Percentiles rank a stretch among this genome's conserved stretches.
Conservation (phyloP, 2,113 vertebrate genomes). For the Sphyrna mokarran region DNA sequence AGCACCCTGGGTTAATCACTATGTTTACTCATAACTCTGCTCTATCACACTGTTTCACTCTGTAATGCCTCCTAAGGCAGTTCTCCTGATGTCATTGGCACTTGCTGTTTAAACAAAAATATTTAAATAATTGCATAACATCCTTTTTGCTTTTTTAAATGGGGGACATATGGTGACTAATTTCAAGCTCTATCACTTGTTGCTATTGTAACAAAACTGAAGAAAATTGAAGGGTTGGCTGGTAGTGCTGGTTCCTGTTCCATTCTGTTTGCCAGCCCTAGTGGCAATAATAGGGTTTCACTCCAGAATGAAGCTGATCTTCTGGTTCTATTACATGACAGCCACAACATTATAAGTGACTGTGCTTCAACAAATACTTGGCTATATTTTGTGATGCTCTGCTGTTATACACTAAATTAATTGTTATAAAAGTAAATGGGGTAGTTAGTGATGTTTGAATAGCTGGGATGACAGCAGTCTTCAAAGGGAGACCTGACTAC, state of each 20-base stretch:
- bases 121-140: background rate
- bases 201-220: background rate
- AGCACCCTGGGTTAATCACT: constrained; percentile 25
- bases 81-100: constrained; percentile 5
- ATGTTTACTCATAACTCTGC: constrained; percentile 23
- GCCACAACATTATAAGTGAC: background rate
- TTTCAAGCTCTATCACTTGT: background rate
- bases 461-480: background rate
- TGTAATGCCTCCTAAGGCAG: background rate
- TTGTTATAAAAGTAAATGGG: background rate
- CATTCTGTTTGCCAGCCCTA: background rate
- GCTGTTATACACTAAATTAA: background rate
- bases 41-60: background rate
- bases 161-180: background rate
- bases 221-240: constrained; percentile 25
- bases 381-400: background rate
- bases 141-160: background rate
- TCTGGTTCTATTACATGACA: background rate
- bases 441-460: background rate
- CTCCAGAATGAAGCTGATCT: background rate
- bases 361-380: background rate
- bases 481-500: background rate
- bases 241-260: background rate
- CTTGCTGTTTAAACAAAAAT: background rate
- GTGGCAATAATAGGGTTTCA: background rate